A percentile compares a stretch with the other conserved stretches of the same genome.
These are phyloP conservation scores for Labeo calbasu DNA, from an alignment of 2,797 vertebrate species.

Conservation along the genomic window DNA sequence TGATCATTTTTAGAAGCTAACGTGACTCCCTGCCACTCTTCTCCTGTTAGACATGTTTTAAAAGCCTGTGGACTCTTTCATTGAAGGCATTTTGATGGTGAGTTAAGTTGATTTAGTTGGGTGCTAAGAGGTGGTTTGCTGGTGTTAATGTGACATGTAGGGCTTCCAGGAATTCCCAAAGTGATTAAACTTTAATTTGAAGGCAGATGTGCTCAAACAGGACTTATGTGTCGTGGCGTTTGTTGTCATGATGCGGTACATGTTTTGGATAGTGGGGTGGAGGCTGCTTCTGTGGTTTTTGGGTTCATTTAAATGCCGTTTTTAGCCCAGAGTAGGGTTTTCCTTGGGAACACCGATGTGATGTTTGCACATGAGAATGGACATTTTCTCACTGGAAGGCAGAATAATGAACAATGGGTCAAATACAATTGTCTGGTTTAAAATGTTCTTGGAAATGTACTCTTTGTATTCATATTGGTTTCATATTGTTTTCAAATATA, in stretches of 20 bases:
- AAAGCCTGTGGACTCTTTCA: constrained; percentile 10
- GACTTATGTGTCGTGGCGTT: constrained; percentile 43
- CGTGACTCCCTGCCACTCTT: constrained; percentile 10
- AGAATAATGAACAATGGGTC: constrained; percentile 40
- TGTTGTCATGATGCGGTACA: constrained; percentile 52
- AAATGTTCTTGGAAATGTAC: neutral
- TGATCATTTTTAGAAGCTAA: constrained; percentile 14
- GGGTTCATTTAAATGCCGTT: constrained; percentile 61
- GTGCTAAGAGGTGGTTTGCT: constrained; percentile 58
- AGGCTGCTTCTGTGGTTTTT: constrained; percentile 57
- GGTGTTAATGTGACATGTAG: constrained; percentile 56
- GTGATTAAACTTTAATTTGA: constrained; percentile 38
- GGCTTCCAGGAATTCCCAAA: constrained; percentile 46
- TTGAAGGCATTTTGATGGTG: constrained; percentile 28
- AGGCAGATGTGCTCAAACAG: constrained; percentile 40
- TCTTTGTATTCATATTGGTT: neutral
- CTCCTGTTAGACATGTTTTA: neutral
- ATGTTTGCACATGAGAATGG: constrained; percentile 59
- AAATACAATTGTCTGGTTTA: neutral
- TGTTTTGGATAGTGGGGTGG: constrained; percentile 56
- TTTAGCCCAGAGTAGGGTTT: constrained; percentile 69
- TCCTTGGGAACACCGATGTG: constrained; percentile 73
- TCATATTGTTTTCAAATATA: neutral
- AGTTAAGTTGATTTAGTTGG: constrained; percentile 42
- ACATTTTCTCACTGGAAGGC: constrained; percentile 32